phyloP scores from a whole-genome alignment of 2,888 invertebrate species.

The Athalia rosae region DNA sequence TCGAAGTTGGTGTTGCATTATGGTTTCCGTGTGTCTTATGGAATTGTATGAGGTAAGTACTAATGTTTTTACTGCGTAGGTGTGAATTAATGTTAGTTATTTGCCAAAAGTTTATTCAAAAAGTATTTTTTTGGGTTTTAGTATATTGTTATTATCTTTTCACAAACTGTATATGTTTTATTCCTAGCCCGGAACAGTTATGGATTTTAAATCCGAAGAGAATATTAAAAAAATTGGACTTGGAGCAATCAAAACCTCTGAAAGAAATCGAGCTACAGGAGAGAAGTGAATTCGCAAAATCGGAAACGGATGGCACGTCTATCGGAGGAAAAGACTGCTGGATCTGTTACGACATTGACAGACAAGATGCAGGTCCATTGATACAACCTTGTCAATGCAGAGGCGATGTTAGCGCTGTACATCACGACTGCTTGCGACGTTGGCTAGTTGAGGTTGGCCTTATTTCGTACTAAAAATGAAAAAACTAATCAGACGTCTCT shows the following conservation, averaged over 20 bases:
- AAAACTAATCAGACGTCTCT: not conserved
- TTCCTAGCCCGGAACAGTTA: slow-evolving; percentile 84
- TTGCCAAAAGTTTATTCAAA: not conserved
- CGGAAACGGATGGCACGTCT: slow-evolving; percentile 74
- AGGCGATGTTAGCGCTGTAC: slow-evolving; percentile 94
- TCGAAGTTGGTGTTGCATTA: slow-evolving; percentile 93
- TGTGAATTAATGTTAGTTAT: not conserved
- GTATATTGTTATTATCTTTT: slow-evolving; percentile 12
- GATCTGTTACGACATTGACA: slow-evolving; percentile 93
- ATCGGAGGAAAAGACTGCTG: slow-evolving; percentile 86
- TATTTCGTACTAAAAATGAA: not conserved
- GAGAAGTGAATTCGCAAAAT: slow-evolving; percentile 55
- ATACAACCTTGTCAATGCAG: slow-evolving; percentile 94
- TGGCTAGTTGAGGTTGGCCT: slow-evolving; percentile 89
- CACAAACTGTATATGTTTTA: slow-evolving; percentile 15
- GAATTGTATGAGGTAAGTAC: slow-evolving; percentile 88
- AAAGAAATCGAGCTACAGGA: slow-evolving; percentile 70
- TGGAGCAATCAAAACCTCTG: slow-evolving; percentile 66
- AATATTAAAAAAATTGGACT: slow-evolving; percentile 81
- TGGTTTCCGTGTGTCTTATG: slow-evolving; percentile 98
- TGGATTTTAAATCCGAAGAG: slow-evolving; percentile 96
- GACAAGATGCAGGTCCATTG: slow-evolving; percentile 83
- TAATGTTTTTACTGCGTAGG: not conserved
- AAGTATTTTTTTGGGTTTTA: slow-evolving; percentile 27
- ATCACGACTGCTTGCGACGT: slow-evolving; percentile 91